These are phyloP conservation scores for Sialis lutaria DNA, from an alignment of 2,888 invertebrate species.

Conservation along the genomic window DNA sequence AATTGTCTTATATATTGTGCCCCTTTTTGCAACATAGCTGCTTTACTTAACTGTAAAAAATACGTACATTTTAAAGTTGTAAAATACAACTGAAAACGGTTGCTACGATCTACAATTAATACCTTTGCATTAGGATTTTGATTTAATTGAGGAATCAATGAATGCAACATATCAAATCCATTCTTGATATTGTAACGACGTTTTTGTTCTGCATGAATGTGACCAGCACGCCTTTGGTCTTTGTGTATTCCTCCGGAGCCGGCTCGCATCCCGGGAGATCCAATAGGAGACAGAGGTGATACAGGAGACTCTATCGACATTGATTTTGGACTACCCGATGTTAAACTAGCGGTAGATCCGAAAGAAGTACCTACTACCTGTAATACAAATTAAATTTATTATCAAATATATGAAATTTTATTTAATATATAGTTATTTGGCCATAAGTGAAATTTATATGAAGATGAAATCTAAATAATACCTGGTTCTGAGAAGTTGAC, in stretches of 20 bases:
- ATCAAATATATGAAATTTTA: too few species aligned
- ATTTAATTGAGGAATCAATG: slow-evolving; percentile 78
- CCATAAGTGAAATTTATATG: too few species aligned
- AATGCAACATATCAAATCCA: slow-evolving; percentile 87
- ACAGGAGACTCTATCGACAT: slow-evolving; percentile 36
- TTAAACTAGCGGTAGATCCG: slow-evolving; percentile 14
- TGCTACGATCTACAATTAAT: slow-evolving; percentile 10
- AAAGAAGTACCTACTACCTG: slow-evolving; percentile 13
- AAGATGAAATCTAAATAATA: too few species aligned
- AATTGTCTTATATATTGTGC: slow-evolving; percentile 88
- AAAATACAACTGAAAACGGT: neutral
- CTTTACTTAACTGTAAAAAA: slow-evolving; percentile 62
- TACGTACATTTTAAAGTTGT: slow-evolving; percentile 4
- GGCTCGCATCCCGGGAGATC: slow-evolving; percentile 24
- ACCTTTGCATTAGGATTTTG: slow-evolving; percentile 83
- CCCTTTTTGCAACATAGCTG: slow-evolving; percentile 91
- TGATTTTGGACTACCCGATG: slow-evolving; percentile 17
- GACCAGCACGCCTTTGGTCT: slow-evolving; percentile 68
- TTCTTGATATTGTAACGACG: slow-evolving; percentile 89
- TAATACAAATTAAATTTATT: neutral
- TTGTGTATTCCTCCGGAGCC: slow-evolving; percentile 30
- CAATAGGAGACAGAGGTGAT: slow-evolving; percentile 31
- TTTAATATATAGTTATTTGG: too few species aligned
- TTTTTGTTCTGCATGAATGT: slow-evolving; percentile 92
- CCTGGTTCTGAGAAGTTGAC: too few species aligned